phyloP scores from a whole-genome alignment of 2,888 invertebrate genomes.

The Hofmannophila pseudospretella region DNA sequence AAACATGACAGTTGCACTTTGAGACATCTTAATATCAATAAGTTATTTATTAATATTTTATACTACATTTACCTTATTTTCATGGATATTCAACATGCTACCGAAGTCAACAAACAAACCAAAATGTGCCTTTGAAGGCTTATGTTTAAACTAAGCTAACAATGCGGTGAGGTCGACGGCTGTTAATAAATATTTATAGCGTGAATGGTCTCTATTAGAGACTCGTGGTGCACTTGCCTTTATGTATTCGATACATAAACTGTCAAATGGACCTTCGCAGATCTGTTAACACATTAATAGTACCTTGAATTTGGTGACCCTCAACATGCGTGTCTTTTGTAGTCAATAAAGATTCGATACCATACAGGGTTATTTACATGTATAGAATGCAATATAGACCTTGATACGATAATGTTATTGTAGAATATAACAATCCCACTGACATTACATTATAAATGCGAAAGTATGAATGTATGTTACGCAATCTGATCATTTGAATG shows the following conservation, averaged over 20 bases:
- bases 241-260: background rate
- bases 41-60: too few relatives aligned
- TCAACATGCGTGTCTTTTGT: background rate
- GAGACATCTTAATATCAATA: too few relatives aligned
- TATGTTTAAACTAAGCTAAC: constrained; percentile 1
- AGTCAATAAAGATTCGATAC: background rate
- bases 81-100: too few relatives aligned
- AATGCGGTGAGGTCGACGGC: background rate
- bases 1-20: too few relatives aligned
- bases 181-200: constrained; percentile 7
- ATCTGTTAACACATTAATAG: constrained; percentile 2
- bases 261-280: constrained; percentile 5
- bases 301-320: constrained; percentile 1
- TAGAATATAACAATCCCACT: too few relatives aligned
- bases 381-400: too few relatives aligned
- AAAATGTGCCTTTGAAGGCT: background rate
- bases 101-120: too few relatives aligned
- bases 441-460: too few relatives aligned
- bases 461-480: too few relatives aligned
- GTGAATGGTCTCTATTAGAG: constrained; percentile 3
- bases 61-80: too few relatives aligned
- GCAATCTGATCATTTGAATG: too few relatives aligned
- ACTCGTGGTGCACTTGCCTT: constrained; percentile 2
- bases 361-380: background rate
- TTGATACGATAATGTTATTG: too few relatives aligned